phyloP scores from a whole-genome alignment of 2,797 vertebrate species.

The Pseudochromis fuscus region DNA sequence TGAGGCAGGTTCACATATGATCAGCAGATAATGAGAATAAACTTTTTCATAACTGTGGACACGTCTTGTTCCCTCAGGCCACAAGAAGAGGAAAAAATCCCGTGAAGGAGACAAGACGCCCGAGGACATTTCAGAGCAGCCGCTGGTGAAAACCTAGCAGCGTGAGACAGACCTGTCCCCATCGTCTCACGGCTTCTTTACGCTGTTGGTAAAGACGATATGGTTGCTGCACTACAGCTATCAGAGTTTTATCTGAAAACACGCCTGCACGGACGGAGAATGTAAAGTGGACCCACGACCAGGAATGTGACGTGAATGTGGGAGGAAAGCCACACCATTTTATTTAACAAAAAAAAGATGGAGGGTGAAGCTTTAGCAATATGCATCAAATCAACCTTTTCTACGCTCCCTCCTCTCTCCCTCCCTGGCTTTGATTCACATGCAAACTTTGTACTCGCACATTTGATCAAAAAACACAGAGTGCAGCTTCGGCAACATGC shows the following conservation, averaged over 20 bases:
- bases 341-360: neutral
- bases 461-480: neutral
- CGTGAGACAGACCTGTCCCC: conserved; percentile 1
- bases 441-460: neutral
- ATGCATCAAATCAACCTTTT: conserved; percentile 18
- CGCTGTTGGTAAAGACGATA: conserved; percentile 45
- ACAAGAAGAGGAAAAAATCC: conserved; percentile 87
- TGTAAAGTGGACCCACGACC: conserved; percentile 8
- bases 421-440: neutral
- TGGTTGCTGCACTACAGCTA: conserved; percentile 16
- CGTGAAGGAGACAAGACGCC: conserved; percentile 85
- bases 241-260: conserved; percentile 78
- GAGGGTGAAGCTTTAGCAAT: conserved; percentile 11
- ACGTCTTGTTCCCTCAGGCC: conserved; percentile 82
- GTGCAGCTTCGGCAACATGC: conserved; percentile 17
- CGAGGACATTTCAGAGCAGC: conserved; percentile 89
- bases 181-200: conserved; percentile 33
- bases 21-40: neutral
- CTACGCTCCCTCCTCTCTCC: neutral
- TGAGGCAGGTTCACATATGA: too few species aligned
- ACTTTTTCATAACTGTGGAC: neutral
- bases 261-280: conserved; percentile 1
- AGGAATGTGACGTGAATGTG: conserved; percentile 2
- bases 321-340: conserved; percentile 12
- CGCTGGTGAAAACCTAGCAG: conserved; percentile 83